These are phyloP conservation scores for Sebastes hubbsi DNA, from an alignment of 2,797 vertebrate genomes.

Conservation along the genomic window DNA sequence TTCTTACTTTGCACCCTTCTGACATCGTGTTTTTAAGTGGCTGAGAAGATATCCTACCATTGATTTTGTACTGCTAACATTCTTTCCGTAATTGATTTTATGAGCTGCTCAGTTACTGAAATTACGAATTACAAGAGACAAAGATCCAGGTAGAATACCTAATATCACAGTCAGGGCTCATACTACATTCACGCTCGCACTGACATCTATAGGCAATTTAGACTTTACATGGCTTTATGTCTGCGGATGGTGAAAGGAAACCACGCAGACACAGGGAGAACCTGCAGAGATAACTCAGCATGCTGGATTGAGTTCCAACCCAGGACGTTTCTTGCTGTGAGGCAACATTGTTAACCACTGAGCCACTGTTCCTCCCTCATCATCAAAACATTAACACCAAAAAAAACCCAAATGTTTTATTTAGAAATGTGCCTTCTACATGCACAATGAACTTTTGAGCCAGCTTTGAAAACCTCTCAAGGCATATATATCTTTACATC, in stretches of 20 bases:
- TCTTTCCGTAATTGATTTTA: rapidly evolving
- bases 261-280: not conserved
- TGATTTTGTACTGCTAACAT: not conserved
- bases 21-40: not conserved
- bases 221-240: too few relatives aligned
- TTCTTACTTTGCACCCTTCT: not conserved
- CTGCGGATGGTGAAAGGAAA: not conserved
- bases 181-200: not conserved
- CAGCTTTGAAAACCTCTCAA: not conserved
- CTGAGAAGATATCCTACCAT: not conserved
- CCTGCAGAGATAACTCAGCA: not conserved
- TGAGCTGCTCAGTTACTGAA: not conserved
- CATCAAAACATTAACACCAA: not conserved
- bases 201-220: not conserved
- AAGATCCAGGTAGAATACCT: not conserved
- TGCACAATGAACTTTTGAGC: not conserved
- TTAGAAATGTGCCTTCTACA: slow-evolving; percentile 5
- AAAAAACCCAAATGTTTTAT: rapidly evolving
- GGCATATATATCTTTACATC: not conserved
- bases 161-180: not conserved
- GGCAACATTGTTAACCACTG: not conserved
- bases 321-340: not conserved
- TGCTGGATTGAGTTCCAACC: too few relatives aligned
- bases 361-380: not conserved
- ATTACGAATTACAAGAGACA: too few relatives aligned